These are phyloP conservation scores for Colletes gigas DNA, from an alignment of 1,140 invertebrate species.

Conservation along the genomic window DNA sequence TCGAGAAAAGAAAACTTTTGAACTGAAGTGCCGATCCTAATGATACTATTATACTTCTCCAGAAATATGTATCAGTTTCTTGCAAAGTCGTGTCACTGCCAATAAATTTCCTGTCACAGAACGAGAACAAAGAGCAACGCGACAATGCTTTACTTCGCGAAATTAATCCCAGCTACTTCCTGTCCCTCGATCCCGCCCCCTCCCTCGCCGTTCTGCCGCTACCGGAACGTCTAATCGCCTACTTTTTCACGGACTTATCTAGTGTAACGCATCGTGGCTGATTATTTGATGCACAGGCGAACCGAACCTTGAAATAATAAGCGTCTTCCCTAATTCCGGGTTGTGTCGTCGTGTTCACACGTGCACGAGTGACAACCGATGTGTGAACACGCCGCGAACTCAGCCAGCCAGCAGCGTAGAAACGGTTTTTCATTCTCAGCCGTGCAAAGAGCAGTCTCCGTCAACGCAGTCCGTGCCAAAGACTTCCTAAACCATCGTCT, in stretches of 20 bases:
- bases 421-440: slow-evolving; percentile 34
- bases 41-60: neutral
- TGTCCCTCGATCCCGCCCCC: slow-evolving; percentile 30
- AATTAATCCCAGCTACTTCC: slow-evolving; percentile 60
- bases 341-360: slow-evolving; percentile 67
- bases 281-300: slow-evolving; percentile 69
- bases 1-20: no score
- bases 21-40: neutral
- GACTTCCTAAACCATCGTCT: neutral
- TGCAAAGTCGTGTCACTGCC: neutral
- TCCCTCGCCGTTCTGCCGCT: neutral
- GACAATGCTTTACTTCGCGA: slow-evolving; percentile 47
- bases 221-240: slow-evolving; percentile 44
- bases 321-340: slow-evolving; percentile 71
- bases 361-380: slow-evolving; percentile 66
- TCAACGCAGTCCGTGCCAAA: slow-evolving; percentile 1
- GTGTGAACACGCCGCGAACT: slow-evolving; percentile 65
- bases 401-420: slow-evolving; percentile 52
- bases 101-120: slow-evolving; percentile 19
- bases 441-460: neutral
- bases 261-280: slow-evolving; percentile 65
- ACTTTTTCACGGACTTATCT: slow-evolving; percentile 70
- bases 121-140: slow-evolving; percentile 58
- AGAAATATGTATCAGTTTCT: neutral
- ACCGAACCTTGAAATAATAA: slow-evolving; percentile 76